phyloP scores from a whole-genome alignment of 1,140 invertebrate species.

The Papilio xuthus region DNA sequence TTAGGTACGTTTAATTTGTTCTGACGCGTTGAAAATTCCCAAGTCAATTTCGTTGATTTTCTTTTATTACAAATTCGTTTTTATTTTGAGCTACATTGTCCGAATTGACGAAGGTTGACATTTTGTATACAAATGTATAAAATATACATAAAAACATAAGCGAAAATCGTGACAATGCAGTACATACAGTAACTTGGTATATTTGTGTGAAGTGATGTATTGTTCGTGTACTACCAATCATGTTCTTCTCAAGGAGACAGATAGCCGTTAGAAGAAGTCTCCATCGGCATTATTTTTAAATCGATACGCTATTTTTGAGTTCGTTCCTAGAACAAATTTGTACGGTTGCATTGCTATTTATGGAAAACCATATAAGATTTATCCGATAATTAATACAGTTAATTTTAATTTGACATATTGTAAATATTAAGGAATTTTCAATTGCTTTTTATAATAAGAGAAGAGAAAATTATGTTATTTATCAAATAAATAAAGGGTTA shows the following conservation, averaged over 20 bases:
- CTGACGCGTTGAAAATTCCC: constrained; percentile 32
- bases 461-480: not conserved
- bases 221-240: too few relatives aligned
- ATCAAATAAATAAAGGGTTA: constrained; percentile 11
- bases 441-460: not conserved
- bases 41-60: constrained; percentile 33
- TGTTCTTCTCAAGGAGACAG: too few relatives aligned
- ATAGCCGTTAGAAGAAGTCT: too few relatives aligned
- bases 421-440: not conserved
- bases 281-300: too few relatives aligned
- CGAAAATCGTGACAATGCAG: not conserved
- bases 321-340: too few relatives aligned
- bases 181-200: not conserved
- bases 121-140: constrained; percentile 6
- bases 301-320: too few relatives aligned
- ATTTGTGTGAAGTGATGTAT: not conserved
- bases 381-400: too few relatives aligned
- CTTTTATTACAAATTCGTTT: constrained; percentile 20
- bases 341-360: too few relatives aligned
- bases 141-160: not conserved
- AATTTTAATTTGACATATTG: too few relatives aligned
- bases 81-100: constrained; percentile 26
- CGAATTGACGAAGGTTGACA: constrained; percentile 25
- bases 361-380: too few relatives aligned
- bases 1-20: constrained; percentile 32